phyloP scores from a whole-genome alignment of 2,888 invertebrate genomes.

The Nezara viridula region DNA sequence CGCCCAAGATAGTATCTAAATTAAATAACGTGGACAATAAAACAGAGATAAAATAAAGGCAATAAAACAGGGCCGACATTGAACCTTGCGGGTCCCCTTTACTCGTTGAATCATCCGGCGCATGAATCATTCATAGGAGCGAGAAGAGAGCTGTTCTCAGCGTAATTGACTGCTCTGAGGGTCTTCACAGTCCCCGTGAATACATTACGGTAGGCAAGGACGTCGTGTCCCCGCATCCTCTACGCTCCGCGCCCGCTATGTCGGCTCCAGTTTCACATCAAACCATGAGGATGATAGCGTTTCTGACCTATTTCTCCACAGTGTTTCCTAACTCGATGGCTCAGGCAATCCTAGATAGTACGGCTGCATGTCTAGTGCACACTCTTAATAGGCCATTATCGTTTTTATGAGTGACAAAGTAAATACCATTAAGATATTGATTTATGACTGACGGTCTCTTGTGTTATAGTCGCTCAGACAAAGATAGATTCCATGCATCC shows the following conservation, averaged over 20 bases:
- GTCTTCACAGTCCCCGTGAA: slow-evolving; percentile 2
- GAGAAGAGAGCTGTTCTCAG: not conserved
- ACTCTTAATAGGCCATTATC: not conserved
- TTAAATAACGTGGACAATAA: slow-evolving; percentile 47
- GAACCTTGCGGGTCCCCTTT: slow-evolving; percentile 1
- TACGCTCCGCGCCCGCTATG: not conserved
- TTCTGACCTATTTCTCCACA: not conserved
- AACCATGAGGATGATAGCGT: not conserved
- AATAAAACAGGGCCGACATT: slow-evolving; percentile 16
- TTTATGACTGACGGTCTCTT: not conserved
- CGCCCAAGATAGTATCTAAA: slow-evolving; percentile 45
- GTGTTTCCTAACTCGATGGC: not conserved
- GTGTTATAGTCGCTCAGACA: not conserved
- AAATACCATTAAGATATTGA: not conserved
- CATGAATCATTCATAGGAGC: slow-evolving; percentile 30
- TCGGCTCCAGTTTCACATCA: not conserved
- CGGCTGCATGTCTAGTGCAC: not conserved
- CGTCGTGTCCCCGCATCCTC: not conserved
- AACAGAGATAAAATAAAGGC: slow-evolving; percentile 30
- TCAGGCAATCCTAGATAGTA: not conserved
- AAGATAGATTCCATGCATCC: not conserved
- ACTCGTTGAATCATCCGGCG: not conserved
- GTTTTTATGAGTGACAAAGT: not conserved
- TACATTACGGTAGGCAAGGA: slow-evolving; percentile 18
- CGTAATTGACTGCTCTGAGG: slow-evolving; percentile 12